Evolutionary conservation across 2,888 invertebrate genomes (phyloP).

Genomic region (Scotopteryx bipunctaria): DNA sequence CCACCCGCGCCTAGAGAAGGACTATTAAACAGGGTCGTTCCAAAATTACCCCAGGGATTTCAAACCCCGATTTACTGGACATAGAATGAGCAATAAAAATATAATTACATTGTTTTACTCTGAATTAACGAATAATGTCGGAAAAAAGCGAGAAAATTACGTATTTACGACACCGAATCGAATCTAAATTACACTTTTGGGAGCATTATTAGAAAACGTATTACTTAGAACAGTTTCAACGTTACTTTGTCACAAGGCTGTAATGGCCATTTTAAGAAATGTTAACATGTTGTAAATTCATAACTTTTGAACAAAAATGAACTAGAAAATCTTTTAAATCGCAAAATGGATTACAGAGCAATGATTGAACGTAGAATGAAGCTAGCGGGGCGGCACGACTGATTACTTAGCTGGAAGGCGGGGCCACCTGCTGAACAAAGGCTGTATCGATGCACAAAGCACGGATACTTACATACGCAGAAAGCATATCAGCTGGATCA

Average conservation of each 20-base stretch:
- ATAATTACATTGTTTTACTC: slow-evolving; percentile 76
- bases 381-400: slow-evolving; percentile 9
- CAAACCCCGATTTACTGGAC: slow-evolving; percentile 75
- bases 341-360: slow-evolving; percentile 14
- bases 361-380: slow-evolving; percentile 16
- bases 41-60: slow-evolving; percentile 70
- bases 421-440: slow-evolving; percentile 51
- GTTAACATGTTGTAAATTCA: no score
- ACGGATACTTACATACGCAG: slow-evolving; percentile 80
- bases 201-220: slow-evolving; percentile 54
- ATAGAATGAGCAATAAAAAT: slow-evolving; percentile 79
- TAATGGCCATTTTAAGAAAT: slow-evolving; percentile 24
- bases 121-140: slow-evolving; percentile 62
- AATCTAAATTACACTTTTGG: slow-evolving; percentile 57
- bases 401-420: slow-evolving; percentile 22
- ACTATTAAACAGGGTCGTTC: slow-evolving; percentile 74
- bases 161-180: slow-evolving; percentile 56
- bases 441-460: slow-evolving; percentile 62
- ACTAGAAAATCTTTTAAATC: slow-evolving; percentile 16
- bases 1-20: slow-evolving; percentile 62
- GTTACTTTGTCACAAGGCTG: slow-evolving; percentile 43
- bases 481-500: slow-evolving; percentile 78
- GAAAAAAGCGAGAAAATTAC: slow-evolving; percentile 58
- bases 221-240: slow-evolving; percentile 51
- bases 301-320: no score